phyloP scores from a whole-genome alignment of 2,888 invertebrate genomes.

The Cremastinae sp. region DNA sequence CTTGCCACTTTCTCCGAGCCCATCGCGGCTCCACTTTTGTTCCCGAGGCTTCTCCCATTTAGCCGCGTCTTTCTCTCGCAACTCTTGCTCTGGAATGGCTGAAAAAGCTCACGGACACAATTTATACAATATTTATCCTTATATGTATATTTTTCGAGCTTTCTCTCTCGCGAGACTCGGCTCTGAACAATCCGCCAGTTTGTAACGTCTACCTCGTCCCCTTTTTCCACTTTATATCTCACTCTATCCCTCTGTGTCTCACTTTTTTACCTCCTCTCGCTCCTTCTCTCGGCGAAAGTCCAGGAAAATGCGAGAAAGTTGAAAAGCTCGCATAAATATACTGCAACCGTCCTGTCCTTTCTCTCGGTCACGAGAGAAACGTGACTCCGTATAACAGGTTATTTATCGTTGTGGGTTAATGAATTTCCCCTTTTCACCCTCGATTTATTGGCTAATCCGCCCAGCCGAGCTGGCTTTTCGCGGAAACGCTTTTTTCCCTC shows the following conservation, averaged over 20 bases:
- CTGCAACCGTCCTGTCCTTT: conserved; percentile 77
- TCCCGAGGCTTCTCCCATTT: conserved; percentile 54
- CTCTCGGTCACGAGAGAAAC: conserved; percentile 56
- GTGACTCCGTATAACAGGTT: conserved; percentile 62
- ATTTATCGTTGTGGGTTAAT: conserved; percentile 78
- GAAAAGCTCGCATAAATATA: conserved; percentile 78
- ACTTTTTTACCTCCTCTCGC: conserved; percentile 7
- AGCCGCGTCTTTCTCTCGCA: conserved; percentile 49
- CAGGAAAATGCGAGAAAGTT: conserved; percentile 66
- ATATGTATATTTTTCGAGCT: conserved; percentile 31
- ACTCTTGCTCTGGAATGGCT: conserved; percentile 32
- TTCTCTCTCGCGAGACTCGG: conserved; percentile 38
- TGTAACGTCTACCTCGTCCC: conserved; percentile 2
- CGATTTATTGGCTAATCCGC: conserved; percentile 74
- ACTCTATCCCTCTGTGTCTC: conserved; percentile 22
- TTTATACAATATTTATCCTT: conserved; percentile 31
- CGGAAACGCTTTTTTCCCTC: background rate
- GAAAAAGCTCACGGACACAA: conserved; percentile 30
- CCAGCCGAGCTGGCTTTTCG: conserved; percentile 12
- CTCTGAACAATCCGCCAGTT: conserved; percentile 39
- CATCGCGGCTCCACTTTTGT: conserved; percentile 40
- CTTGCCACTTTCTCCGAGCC: conserved; percentile 47
- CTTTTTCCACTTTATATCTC: conserved; percentile 14
- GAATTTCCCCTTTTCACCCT: conserved; percentile 73
- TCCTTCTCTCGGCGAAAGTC: conserved; percentile 38